Conservation (phyloP, 1,140 invertebrate genomes). For the Drosophila varians region DNA sequence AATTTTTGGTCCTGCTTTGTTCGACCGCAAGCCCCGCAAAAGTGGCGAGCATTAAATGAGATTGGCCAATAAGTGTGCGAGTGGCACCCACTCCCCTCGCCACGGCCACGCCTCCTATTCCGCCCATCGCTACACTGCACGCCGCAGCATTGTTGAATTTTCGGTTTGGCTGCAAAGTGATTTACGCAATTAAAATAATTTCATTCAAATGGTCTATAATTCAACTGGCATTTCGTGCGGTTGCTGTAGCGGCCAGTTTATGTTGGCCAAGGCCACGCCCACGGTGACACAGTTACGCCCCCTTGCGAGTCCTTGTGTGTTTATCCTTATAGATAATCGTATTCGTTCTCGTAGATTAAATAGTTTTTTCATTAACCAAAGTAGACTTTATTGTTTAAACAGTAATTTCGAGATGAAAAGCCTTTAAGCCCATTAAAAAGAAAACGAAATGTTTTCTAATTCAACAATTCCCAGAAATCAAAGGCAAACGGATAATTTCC, state of each 20-base stretch:
- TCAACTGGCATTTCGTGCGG: conserved; percentile 72
- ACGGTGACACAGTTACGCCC: conserved; percentile 34
- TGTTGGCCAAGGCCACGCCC: conserved; percentile 36
- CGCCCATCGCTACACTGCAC: conserved; percentile 21
- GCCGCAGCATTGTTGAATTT: conserved; percentile 75
- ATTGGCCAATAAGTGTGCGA: conserved; percentile 72
- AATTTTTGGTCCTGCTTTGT: conserved; percentile 11
- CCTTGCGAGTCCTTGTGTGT: conserved; percentile 7
- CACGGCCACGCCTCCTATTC: conserved; percentile 5
- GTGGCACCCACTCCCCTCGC: conserved; percentile 23
- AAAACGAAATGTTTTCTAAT: not conserved
- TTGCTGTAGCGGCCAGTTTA: conserved; percentile 56
- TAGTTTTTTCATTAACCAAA: too few relatives aligned
- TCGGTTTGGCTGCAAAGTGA: conserved; percentile 73
- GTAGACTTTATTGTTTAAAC: too few relatives aligned
- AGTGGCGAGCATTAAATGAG: conserved; percentile 59
- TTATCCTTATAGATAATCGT: conserved; percentile 34
- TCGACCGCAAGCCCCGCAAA: conserved; percentile 43
- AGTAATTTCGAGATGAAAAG: too few relatives aligned
- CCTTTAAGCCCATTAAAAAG: too few relatives aligned
- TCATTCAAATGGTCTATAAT: conserved; percentile 80
- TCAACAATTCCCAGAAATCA: not conserved
- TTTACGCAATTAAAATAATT: conserved; percentile 82
- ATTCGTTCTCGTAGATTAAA: too few relatives aligned
- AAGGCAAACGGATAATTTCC: not conserved